These are phyloP conservation scores for Gopherus evgoodei DNA, from an alignment of 2,113 vertebrate species.

Conservation along the genomic window DNA sequence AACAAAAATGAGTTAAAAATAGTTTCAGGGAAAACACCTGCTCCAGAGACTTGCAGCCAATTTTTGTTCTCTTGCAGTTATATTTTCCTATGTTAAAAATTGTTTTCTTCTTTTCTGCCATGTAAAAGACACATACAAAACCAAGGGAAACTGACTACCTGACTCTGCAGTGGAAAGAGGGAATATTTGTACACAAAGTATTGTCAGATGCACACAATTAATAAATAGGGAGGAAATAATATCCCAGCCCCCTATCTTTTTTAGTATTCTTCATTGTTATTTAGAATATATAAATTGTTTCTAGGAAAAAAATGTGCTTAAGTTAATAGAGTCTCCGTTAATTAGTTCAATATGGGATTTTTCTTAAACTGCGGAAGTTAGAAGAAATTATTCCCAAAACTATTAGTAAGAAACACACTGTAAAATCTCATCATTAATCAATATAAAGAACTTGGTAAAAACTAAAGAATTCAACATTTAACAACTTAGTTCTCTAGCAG, in stretches of 20 bases:
- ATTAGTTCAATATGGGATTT: not conserved
- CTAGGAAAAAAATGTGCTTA: not conserved
- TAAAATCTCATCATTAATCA: not conserved
- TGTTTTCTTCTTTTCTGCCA: not conserved
- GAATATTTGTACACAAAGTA: constrained; percentile 5
- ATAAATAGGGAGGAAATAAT: not conserved
- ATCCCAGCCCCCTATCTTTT: not conserved
- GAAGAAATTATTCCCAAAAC: not conserved
- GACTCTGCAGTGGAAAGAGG: not conserved
- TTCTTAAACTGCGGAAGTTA: not conserved
- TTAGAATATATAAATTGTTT: not conserved
- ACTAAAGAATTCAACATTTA: not conserved
- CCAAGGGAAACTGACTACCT: not conserved
- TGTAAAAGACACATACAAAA: not conserved
- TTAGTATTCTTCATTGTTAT: not conserved
- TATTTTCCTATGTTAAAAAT: not conserved
- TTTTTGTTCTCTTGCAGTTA: not conserved
- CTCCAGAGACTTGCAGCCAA: not conserved
- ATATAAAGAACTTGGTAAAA: not conserved
- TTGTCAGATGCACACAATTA: not conserved
- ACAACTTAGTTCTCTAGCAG: not conserved
- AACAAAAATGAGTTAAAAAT: not conserved
- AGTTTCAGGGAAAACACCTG: not conserved
- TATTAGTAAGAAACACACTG: not conserved
- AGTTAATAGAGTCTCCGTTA: not conserved